Conservation (phyloP, 2,888 invertebrate genomes). For the Spodoptera exigua region DNA sequence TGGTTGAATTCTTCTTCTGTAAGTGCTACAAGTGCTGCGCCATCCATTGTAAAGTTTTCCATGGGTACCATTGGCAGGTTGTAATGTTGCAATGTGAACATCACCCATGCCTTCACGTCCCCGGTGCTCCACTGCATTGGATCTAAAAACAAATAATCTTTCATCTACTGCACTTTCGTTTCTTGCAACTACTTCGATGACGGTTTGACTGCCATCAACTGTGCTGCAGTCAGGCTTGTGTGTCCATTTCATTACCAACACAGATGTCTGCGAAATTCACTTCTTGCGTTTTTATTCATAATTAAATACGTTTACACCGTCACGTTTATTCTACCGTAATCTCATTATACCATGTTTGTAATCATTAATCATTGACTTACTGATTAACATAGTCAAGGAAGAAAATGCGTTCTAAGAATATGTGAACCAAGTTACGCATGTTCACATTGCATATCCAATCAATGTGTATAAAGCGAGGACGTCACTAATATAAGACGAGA, state of each 20-base stretch:
- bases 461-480: conserved; percentile 47
- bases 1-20: conserved; percentile 96
- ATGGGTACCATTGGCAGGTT: conserved; percentile 92
- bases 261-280: conserved; percentile 3
- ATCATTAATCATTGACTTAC: conserved; percentile 43
- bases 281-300: conserved; percentile 24
- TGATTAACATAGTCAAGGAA: conserved; percentile 30
- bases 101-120: conserved; percentile 96
- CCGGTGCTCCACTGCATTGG: conserved; percentile 95
- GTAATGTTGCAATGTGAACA: conserved; percentile 95
- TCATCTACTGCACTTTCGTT: conserved; percentile 18
- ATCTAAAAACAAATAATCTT: conserved; percentile 90
- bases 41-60: conserved; percentile 94
- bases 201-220: too few species aligned
- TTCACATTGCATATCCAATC: conserved; percentile 48
- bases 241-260: background rate
- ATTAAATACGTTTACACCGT: conserved; percentile 33
- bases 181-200: too few species aligned
- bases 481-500: conserved; percentile 61
- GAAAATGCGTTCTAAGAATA: conserved; percentile 42
- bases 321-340: conserved; percentile 26
- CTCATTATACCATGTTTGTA: conserved; percentile 41
- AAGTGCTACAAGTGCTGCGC: conserved; percentile 92
- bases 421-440: conserved; percentile 10
- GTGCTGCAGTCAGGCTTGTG: background rate